phyloP scores from a whole-genome alignment of 2,113 vertebrate genomes.

The Hippocampus zosterae region DNA sequence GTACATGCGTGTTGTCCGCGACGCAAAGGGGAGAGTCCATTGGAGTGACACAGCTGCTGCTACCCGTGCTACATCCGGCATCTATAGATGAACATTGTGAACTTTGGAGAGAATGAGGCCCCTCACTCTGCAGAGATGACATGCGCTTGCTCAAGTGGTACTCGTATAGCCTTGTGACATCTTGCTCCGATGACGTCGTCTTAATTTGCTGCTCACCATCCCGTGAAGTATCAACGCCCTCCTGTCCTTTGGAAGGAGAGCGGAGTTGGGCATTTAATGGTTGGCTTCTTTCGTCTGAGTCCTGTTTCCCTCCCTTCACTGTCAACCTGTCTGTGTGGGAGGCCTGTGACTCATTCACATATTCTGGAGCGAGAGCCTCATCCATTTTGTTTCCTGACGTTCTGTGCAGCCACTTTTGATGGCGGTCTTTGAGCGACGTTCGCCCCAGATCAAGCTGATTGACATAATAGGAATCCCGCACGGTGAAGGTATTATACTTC shows the following conservation, averaged over 20 bases:
- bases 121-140: constrained; percentile 91
- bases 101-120: constrained; percentile 88
- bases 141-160: constrained; percentile 91
- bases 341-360: constrained; percentile 72
- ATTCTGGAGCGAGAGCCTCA: constrained; percentile 76
- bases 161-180: constrained; percentile 79
- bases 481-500: constrained; percentile 82
- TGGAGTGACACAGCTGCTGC: constrained; percentile 85
- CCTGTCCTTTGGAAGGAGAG: constrained; percentile 81
- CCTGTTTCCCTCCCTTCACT: constrained; percentile 73
- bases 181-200: constrained; percentile 76
- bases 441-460: constrained; percentile 88
- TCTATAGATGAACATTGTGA: constrained; percentile 96
- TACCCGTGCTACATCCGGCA: constrained; percentile 89
- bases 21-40: constrained; percentile 89
- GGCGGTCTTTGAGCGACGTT: constrained; percentile 85
- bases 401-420: constrained; percentile 81
- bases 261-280: constrained; percentile 65
- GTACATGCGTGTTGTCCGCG: constrained; percentile 79
- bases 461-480: constrained; percentile 82
- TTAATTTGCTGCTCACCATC: constrained; percentile 76
- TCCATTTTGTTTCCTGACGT: constrained; percentile 72
- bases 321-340: constrained; percentile 74
- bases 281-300: constrained; percentile 67
- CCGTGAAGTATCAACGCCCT: constrained; percentile 64